These are phyloP conservation scores for Dreissena polymorpha DNA, from an alignment of 1,140 invertebrate genomes.

Conservation along the genomic window DNA sequence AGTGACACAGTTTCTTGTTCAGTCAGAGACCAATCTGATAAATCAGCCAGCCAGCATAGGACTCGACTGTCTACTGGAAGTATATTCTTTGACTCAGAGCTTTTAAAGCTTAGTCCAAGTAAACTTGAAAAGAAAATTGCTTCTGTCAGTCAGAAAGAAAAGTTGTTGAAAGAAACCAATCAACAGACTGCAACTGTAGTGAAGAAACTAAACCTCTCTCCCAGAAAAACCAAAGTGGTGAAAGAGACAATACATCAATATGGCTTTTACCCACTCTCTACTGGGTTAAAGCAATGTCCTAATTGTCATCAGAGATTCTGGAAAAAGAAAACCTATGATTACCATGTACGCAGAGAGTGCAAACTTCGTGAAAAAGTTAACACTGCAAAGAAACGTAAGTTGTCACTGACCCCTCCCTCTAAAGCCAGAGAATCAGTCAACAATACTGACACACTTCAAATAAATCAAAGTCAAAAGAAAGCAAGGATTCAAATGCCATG, in stretches of 20 bases:
- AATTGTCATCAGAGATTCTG: constrained; percentile 31
- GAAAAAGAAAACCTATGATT: constrained; percentile 2
- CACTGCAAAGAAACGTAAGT: constrained; percentile 14
- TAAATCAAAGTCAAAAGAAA: too few relatives aligned
- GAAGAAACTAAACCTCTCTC: constrained; percentile 18
- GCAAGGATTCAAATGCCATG: too few relatives aligned
- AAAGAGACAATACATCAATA: background rate
- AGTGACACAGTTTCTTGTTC: background rate
- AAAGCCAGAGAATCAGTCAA: too few relatives aligned
- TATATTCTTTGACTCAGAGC: constrained; percentile 44
- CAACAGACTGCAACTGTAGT: background rate
- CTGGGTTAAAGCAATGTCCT: constrained; percentile 32
- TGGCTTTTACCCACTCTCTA: constrained; percentile 23
- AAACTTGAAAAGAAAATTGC: constrained; percentile 28
- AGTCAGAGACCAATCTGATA: background rate
- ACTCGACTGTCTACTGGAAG: constrained; percentile 38
- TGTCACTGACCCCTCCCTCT: constrained; percentile 4
- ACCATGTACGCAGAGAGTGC: constrained; percentile 7
- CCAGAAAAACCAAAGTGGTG: constrained; percentile 10
- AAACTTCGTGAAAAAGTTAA: background rate
- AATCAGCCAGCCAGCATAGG: background rate
- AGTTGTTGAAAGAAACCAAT: background rate
- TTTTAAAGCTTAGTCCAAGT: constrained; percentile 36
- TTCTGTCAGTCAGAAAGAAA: background rate
- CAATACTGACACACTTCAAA: too few relatives aligned